Conservation (phyloP, 1,140 invertebrate genomes). For the Penaeus indicus region DNA sequence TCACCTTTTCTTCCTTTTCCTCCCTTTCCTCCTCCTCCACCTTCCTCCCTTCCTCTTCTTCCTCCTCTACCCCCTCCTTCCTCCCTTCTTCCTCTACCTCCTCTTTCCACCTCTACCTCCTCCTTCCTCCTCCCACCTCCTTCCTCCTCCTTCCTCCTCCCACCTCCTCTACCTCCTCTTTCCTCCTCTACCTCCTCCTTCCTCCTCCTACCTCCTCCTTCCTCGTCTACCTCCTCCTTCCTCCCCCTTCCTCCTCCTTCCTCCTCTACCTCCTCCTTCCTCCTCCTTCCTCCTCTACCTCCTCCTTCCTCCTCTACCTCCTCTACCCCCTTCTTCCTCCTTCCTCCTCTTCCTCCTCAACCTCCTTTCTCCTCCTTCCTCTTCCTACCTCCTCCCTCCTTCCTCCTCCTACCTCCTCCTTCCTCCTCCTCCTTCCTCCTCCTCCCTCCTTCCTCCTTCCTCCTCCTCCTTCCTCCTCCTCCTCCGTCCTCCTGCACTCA, state of each 20-base stretch:
- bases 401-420: background rate
- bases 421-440: background rate
- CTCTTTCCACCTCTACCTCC: too few species aligned
- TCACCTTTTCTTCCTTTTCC: background rate
- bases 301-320: background rate
- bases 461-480: background rate
- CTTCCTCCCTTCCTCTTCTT: too few species aligned
- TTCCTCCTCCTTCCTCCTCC: background rate
- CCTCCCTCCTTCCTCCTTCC: too few species aligned
- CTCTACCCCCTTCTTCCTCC: background rate
- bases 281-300: too few species aligned
- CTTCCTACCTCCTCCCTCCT: background rate
- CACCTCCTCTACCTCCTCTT: background rate
- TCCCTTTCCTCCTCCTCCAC: background rate
- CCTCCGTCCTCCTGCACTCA: constrained; percentile 31
- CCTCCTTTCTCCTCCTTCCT: background rate
- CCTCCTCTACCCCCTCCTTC: too few species aligned
- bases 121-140: background rate
- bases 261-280: background rate
- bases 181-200: background rate
- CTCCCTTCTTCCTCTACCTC: too few species aligned
- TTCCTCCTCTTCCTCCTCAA: background rate
- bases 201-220: background rate
- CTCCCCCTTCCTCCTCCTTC: background rate
- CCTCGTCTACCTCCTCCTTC: background rate